Conservation (phyloP, 2,113 vertebrate species). For the Engystomops pustulosus region DNA sequence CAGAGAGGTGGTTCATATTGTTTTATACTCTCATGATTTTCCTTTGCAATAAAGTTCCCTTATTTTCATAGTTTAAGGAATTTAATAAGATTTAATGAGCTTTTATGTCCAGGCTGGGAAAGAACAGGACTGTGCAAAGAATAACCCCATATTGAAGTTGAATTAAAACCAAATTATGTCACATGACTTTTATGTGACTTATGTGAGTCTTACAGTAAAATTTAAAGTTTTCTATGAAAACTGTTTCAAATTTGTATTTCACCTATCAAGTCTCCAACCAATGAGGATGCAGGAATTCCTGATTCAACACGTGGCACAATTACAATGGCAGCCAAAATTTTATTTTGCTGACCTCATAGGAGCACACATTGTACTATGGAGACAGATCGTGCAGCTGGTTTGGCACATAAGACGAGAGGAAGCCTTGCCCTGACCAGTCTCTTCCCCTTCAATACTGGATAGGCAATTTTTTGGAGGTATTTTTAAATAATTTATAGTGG, state of each 20-base stretch:
- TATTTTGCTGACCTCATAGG: neutral
- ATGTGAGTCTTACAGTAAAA: no score
- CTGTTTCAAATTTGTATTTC: no score
- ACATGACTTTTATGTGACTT: no score
- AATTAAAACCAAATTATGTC: constrained; percentile 8
- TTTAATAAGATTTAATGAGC: neutral
- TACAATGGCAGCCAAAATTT: no score
- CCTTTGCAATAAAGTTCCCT: neutral
- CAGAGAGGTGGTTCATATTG: neutral
- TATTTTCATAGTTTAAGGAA: neutral
- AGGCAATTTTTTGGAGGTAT: no score
- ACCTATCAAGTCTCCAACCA: no score
- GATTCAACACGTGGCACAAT: no score
- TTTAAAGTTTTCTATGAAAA: no score
- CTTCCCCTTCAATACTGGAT: neutral
- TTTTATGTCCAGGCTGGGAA: neutral
- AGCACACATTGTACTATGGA: no score
- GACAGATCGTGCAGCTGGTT: neutral
- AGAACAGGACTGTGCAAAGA: neutral
- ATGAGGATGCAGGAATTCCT: no score
- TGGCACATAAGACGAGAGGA: neutral
- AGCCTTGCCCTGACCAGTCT: neutral
- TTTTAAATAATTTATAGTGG: no score
- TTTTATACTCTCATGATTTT: neutral
- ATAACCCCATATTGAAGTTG: neutral